Evolutionary conservation across 2,797 vertebrate genomes (phyloP).

Genomic region (Mus spretus): DNA sequence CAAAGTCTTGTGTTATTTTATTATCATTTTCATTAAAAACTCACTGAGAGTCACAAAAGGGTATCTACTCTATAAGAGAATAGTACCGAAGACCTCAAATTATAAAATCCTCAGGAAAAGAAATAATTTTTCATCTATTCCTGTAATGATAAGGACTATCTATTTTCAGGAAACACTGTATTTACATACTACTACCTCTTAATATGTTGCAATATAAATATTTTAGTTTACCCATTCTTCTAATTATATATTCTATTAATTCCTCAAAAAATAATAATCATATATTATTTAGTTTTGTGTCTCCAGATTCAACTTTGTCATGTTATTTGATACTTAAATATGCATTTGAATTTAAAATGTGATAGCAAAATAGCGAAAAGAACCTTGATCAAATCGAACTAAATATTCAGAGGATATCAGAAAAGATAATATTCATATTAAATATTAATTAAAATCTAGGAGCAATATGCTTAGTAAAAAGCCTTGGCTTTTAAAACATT

Average conservation of each 20-base stretch:
- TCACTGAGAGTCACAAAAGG: background rate
- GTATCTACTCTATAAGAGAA: background rate
- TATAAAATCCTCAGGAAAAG: conserved; percentile 44
- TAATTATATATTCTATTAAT: conserved; percentile 9
- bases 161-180: background rate
- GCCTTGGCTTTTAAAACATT: conserved; percentile 55
- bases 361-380: conserved; percentile 54
- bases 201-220: conserved; percentile 36
- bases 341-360: conserved; percentile 18
- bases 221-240: background rate
- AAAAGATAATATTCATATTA: conserved; percentile 52
- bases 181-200: background rate
- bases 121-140: background rate
- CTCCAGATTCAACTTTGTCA: background rate
- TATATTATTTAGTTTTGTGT: conserved; percentile 46
- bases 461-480: conserved; percentile 24
- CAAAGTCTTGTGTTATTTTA: background rate
- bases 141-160: background rate
- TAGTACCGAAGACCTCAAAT: background rate
- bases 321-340: conserved; percentile 21
- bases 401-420: conserved; percentile 48
- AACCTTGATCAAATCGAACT: conserved; percentile 17
- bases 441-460: conserved; percentile 66
- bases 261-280: conserved; percentile 55
- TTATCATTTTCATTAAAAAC: conserved; percentile 36